These are phyloP conservation scores for Scatophagus argus DNA, from an alignment of 2,113 vertebrate species.

Conservation along the genomic window DNA sequence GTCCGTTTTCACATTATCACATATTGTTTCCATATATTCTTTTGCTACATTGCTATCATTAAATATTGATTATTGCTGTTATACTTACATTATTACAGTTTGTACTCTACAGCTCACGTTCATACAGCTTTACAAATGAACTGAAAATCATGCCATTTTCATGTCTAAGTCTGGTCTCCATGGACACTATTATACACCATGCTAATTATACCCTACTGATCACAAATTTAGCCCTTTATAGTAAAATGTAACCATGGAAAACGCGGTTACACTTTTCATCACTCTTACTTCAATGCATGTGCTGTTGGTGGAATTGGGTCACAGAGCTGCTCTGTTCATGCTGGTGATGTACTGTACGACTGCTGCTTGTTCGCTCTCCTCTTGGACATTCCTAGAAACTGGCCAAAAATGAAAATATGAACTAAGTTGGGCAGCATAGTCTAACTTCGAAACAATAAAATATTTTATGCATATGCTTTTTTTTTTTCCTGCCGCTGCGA, in stretches of 20 bases:
- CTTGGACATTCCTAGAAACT: constrained; percentile 54
- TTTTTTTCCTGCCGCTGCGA: background rate
- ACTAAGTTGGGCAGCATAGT: background rate
- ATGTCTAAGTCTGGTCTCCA: constrained; percentile 17
- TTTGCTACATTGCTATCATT: background rate
- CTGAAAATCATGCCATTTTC: background rate
- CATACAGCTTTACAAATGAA: background rate
- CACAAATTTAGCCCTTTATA: background rate
- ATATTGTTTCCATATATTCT: background rate
- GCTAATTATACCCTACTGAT: no score
- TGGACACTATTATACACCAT: background rate
- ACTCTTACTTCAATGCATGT: constrained; percentile 38
- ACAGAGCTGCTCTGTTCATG: constrained; percentile 62
- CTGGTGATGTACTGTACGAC: constrained; percentile 61
- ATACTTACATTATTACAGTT: no score
- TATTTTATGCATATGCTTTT: background rate
- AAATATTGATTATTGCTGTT: no score
- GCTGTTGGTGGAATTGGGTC: constrained; percentile 61
- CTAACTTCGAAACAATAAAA: constrained; percentile 8
- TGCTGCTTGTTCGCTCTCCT: constrained; percentile 68
- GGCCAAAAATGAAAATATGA: constrained; percentile 57
- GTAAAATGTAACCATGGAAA: constrained; percentile 8
- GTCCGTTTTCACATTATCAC: background rate
- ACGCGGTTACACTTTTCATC: constrained; percentile 4
- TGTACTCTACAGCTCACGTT: no score